A percentile compares a stretch with the other conserved stretches of the same genome.
These are phyloP conservation scores for Chionomys nivalis DNA, from an alignment of 2,113 vertebrate genomes.

Conservation along the genomic window DNA sequence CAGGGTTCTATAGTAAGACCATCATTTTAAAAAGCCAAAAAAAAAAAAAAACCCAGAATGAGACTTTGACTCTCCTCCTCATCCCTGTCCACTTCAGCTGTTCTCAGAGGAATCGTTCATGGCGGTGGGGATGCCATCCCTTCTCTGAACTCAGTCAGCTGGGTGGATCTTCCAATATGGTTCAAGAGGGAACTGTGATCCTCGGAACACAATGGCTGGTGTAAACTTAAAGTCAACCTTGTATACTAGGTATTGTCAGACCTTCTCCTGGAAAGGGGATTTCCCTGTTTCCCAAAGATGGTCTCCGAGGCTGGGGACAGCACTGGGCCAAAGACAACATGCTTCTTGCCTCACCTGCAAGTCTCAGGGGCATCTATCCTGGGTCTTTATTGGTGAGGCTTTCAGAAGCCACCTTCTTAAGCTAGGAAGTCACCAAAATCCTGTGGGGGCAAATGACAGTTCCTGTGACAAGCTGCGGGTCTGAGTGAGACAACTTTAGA, in stretches of 20 bases:
- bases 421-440: not conserved
- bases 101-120: not conserved
- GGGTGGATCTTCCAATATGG: not conserved
- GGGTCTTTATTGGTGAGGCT: not conserved
- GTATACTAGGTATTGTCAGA: not conserved
- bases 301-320: not conserved
- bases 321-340: not conserved
- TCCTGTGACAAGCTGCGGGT: not conserved
- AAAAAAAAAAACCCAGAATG: not conserved
- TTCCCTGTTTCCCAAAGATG: not conserved
- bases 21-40: not conserved
- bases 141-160: not conserved
- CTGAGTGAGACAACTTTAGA: not conserved
- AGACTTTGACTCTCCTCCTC: not conserved
- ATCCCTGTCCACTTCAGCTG: not conserved
- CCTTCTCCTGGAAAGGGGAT: not conserved
- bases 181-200: not conserved
- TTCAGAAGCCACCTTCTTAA: not conserved
- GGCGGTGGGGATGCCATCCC: not conserved
- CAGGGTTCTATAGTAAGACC: not conserved
- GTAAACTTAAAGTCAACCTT: not conserved
- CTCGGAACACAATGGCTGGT: not conserved
- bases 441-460: not conserved
- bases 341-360: not conserved
- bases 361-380: not conserved